These are phyloP conservation scores for Eretmocerus hayati DNA, from an alignment of 2,888 invertebrate genomes.

Conservation along the genomic window DNA sequence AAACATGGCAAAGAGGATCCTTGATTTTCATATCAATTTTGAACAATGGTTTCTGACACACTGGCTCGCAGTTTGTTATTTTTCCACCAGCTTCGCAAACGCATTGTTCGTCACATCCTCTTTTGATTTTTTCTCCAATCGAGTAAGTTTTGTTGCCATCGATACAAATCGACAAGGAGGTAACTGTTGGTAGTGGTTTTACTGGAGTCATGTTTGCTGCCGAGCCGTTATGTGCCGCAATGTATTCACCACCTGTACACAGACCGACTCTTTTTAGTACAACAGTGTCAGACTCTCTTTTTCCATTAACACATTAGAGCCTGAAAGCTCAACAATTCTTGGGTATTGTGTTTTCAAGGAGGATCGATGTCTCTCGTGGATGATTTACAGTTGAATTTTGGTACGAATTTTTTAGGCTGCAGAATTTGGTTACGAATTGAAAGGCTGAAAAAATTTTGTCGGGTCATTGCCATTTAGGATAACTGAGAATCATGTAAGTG, in stretches of 20 bases:
- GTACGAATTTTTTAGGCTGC: too few species aligned
- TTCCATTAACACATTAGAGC: too few species aligned
- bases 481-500: too few species aligned
- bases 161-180: slow-evolving; percentile 24
- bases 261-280: too few species aligned
- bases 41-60: slow-evolving; percentile 63
- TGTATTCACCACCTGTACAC: slow-evolving; percentile 39
- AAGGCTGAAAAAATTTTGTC: too few species aligned
- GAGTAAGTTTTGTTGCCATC: slow-evolving; percentile 46
- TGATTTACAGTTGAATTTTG: too few species aligned
- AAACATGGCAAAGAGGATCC: slow-evolving; percentile 68
- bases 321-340: too few species aligned
- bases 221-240: slow-evolving; percentile 31
- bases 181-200: slow-evolving; percentile 24
- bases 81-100: slow-evolving; percentile 60
- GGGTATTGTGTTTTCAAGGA: too few species aligned
- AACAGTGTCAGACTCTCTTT: too few species aligned
- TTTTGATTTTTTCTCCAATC: slow-evolving; percentile 63
- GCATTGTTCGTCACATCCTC: slow-evolving; percentile 72
- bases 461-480: too few species aligned
- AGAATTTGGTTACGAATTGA: too few species aligned
- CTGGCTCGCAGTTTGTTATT: slow-evolving; percentile 61
- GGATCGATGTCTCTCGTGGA: too few species aligned
- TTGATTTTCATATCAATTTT: slow-evolving; percentile 59
- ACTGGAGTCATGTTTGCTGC: neutral